A percentile compares a stretch with the other conserved stretches of the same genome.
phyloP scores from a whole-genome alignment of 1,140 invertebrate species.

The Drosophila auraria region DNA sequence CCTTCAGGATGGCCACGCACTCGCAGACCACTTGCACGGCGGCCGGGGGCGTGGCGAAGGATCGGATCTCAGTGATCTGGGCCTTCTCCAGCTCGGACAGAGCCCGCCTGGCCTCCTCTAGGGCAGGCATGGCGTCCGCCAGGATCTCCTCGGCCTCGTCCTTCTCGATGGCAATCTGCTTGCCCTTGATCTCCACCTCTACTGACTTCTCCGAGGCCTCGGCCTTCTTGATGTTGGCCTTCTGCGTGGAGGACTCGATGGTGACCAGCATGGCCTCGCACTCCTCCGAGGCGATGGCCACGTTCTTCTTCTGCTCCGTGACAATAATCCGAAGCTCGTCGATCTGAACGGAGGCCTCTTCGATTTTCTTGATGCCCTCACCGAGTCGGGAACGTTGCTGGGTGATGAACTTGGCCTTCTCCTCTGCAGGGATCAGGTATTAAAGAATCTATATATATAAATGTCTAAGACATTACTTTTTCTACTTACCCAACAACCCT shows the following conservation, averaged over 20 bases:
- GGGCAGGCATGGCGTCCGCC: conserved; percentile 91
- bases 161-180: conserved; percentile 92
- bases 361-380: conserved; percentile 85
- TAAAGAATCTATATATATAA: background rate
- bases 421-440: conserved; percentile 41
- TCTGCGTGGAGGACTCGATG: conserved; percentile 87
- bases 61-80: conserved; percentile 94
- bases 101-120: conserved; percentile 92
- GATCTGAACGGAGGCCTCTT: conserved; percentile 82
- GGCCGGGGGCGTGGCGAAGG: conserved; percentile 95
- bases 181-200: conserved; percentile 92
- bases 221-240: conserved; percentile 91
- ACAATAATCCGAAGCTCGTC: conserved; percentile 78
- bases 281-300: conserved; percentile 72
- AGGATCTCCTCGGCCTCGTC: conserved; percentile 92
- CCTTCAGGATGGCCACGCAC: conserved; percentile 93
- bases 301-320: conserved; percentile 83
- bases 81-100: conserved; percentile 93
- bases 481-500: conserved; percentile 88
- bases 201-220: conserved; percentile 91
- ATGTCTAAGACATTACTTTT: too few species aligned
- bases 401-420: conserved; percentile 86
- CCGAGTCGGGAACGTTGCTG: conserved; percentile 84
- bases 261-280: conserved; percentile 82
- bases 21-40: conserved; percentile 95